Conservation (phyloP, 1,140 invertebrate species). For the Diabrotica undecimpunctata region DNA sequence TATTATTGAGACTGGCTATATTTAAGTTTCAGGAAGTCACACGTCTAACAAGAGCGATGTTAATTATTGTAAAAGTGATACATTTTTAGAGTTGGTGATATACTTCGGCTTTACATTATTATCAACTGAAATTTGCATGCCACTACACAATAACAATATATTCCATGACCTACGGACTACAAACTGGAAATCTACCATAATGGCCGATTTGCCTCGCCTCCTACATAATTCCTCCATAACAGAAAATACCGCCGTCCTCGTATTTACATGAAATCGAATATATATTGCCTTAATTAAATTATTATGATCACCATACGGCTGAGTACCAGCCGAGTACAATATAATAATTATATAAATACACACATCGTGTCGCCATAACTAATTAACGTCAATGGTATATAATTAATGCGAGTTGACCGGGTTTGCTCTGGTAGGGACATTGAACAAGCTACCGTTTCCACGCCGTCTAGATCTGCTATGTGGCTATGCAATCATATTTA, state of each 20-base stretch:
- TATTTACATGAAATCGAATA: conserved; percentile 3
- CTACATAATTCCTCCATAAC: not conserved
- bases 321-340: conserved; percentile 30
- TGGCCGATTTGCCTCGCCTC: not conserved
- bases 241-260: not conserved
- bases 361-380: conserved; percentile 40
- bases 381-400: conserved; percentile 43
- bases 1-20: too few relatives aligned
- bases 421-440: conserved; percentile 23
- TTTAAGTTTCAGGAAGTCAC: too few relatives aligned
- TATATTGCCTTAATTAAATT: conserved; percentile 3
- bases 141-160: too few relatives aligned
- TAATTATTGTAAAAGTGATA: too few relatives aligned
- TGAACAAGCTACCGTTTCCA: conserved; percentile 23
- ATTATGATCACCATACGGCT: not conserved
- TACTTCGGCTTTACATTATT: too few relatives aligned
- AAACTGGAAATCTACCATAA: not conserved
- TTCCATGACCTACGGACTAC: too few relatives aligned
- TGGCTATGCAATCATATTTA: too few relatives aligned
- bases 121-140: too few relatives aligned
- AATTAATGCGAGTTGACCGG: conserved; percentile 37
- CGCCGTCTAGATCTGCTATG: not conserved
- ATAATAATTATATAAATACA: conserved; percentile 43
- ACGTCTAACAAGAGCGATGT: too few relatives aligned
- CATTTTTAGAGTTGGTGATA: too few relatives aligned